These are phyloP conservation scores for Struthio camelus DNA, from an alignment of 2,113 vertebrate genomes.

Conservation along the genomic window DNA sequence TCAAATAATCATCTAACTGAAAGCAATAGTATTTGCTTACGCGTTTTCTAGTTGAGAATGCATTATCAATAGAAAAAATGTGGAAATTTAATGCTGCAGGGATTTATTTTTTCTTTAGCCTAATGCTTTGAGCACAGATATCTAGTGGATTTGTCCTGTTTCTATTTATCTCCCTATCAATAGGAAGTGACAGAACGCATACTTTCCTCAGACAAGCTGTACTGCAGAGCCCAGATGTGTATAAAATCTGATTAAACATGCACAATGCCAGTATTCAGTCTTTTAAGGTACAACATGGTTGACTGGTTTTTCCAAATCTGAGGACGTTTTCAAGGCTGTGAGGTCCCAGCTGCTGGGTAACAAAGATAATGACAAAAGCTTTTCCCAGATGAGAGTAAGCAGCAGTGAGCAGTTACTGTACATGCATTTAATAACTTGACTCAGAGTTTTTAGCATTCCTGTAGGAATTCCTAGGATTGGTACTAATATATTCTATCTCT, in stretches of 20 bases:
- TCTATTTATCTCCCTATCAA: slow-evolving; percentile 55
- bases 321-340: slow-evolving; percentile 19
- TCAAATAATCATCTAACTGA: not conserved
- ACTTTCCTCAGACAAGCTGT: slow-evolving; percentile 26
- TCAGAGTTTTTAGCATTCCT: slow-evolving; percentile 23
- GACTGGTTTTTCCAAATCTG: slow-evolving; percentile 38
- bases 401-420: not conserved
- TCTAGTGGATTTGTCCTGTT: slow-evolving; percentile 13
- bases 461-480: not conserved
- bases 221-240: slow-evolving; percentile 53
- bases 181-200: slow-evolving; percentile 47
- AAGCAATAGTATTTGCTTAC: slow-evolving; percentile 1
- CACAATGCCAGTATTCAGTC: slow-evolving; percentile 28
- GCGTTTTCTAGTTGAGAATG: not conserved
- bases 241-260: slow-evolving; percentile 66
- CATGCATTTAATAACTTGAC: not conserved
- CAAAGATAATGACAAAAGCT: slow-evolving; percentile 53
- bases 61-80: not conserved
- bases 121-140: not conserved
- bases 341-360: slow-evolving; percentile 33
- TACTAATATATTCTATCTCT: not conserved
- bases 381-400: slow-evolving; percentile 17
- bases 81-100: not conserved
- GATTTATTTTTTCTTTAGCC: slow-evolving; percentile 30
- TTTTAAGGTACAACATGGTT: slow-evolving; percentile 43